Conservation (phyloP, 2,797 vertebrate species). For the Mionectes olivaceus region DNA sequence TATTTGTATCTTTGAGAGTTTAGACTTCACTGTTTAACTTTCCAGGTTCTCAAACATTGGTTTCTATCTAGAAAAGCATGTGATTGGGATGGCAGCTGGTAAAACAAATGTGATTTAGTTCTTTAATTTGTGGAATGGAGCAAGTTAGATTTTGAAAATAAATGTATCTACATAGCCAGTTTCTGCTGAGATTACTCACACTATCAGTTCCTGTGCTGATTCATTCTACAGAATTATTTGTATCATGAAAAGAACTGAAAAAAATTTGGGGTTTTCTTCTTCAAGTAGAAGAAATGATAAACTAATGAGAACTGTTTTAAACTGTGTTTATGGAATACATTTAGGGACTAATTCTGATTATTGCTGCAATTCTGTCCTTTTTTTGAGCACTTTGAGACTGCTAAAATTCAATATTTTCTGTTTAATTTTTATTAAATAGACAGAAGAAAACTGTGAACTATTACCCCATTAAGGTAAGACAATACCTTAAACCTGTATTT, state of each 20-base stretch:
- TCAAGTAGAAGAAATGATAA: background rate
- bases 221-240: background rate
- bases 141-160: background rate
- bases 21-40: background rate
- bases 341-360: background rate
- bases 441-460: background rate
- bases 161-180: background rate
- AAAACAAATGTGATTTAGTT: background rate
- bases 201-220: background rate
- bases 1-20: background rate
- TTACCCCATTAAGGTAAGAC: background rate
- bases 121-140: background rate
- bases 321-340: background rate
- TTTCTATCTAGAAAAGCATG: background rate
- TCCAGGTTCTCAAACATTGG: background rate
- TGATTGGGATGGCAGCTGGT: background rate
- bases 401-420: background rate
- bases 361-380: background rate
- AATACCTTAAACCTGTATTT: background rate
- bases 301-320: background rate
- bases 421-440: background rate
- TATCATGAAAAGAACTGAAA: background rate
- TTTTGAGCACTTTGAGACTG: background rate
- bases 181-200: background rate
- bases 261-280: background rate